phyloP scores from a whole-genome alignment of 2,797 vertebrate species.

The Melanotaenia parkinsoni region DNA sequence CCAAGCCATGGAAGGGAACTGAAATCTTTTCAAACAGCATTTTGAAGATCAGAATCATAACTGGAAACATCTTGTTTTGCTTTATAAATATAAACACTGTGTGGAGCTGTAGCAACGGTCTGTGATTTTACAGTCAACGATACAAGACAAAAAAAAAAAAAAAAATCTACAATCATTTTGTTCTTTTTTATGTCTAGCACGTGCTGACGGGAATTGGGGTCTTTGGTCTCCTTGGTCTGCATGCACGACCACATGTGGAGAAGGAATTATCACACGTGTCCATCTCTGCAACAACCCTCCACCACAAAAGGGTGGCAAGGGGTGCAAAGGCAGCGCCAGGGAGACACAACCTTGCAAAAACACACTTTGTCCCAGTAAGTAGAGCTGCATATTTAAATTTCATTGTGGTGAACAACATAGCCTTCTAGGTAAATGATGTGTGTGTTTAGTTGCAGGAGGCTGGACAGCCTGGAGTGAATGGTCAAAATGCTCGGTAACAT shows the following conservation, averaged over 20 bases:
- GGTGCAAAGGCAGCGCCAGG: constrained; percentile 85
- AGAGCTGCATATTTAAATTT: not conserved
- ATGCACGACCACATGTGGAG: constrained; percentile 93
- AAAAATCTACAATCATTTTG: constrained; percentile 2
- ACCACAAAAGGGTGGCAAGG: constrained; percentile 89
- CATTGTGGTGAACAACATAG: not conserved
- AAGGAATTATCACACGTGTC: constrained; percentile 89
- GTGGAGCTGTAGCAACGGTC: constrained; percentile 15
- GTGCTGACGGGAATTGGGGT: constrained; percentile 92
- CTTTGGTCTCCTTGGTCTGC: constrained; percentile 98
- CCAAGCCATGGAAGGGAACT: constrained; percentile 9
- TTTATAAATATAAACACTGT: constrained; percentile 5
- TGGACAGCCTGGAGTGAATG: constrained; percentile 95
- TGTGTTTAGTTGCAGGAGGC: constrained; percentile 88
- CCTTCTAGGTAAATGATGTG: constrained; percentile 9
- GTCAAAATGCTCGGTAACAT: constrained; percentile 90
- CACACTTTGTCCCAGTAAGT: constrained; percentile 75
- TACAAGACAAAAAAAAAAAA: not conserved
- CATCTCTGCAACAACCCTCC: constrained; percentile 94
- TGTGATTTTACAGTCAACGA: constrained; percentile 16
- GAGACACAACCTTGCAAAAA: constrained; percentile 86
- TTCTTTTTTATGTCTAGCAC: constrained; percentile 77
- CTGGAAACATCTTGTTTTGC: constrained; percentile 50
- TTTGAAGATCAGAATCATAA: constrained; percentile 36
- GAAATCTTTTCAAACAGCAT: constrained; percentile 12